A percentile compares a stretch with the other conserved stretches of the same genome.
These are phyloP conservation scores for Acanthochromis polyacanthus DNA, from an alignment of 2,113 vertebrate genomes.

Conservation along the genomic window DNA sequence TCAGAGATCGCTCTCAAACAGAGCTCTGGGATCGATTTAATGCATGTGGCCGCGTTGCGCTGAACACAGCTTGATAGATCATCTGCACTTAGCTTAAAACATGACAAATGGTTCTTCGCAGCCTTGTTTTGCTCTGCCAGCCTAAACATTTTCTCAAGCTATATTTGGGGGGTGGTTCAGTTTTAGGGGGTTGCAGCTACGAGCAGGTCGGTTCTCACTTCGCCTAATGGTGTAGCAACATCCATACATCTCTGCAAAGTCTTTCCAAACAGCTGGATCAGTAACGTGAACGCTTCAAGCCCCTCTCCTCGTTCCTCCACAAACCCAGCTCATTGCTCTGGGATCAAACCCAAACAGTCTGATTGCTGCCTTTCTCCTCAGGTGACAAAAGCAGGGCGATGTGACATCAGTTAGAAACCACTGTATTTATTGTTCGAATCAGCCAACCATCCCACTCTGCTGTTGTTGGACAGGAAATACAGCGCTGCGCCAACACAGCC, in stretches of 20 bases:
- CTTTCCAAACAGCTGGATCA: constrained; percentile 60
- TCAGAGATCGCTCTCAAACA: constrained; percentile 42
- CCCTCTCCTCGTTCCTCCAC: background rate
- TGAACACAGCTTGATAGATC: constrained; percentile 54
- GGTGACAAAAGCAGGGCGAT: constrained; percentile 68
- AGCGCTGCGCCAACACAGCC: constrained; percentile 57
- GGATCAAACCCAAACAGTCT: constrained; percentile 66
- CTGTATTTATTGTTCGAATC: constrained; percentile 82
- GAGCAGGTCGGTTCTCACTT: constrained; percentile 53
- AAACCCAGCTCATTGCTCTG: constrained; percentile 23
- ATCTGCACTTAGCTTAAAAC: constrained; percentile 57
- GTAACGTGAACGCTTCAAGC: constrained; percentile 47
- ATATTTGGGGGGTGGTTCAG: constrained; percentile 58
- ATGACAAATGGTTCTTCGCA: constrained; percentile 75
- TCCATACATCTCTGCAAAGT: constrained; percentile 46
- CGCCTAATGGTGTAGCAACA: constrained; percentile 64
- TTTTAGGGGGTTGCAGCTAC: constrained; percentile 42
- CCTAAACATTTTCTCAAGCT: constrained; percentile 79
- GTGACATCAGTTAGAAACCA: constrained; percentile 68
- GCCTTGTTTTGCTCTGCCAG: constrained; percentile 69
- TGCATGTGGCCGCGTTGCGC: constrained; percentile 22
- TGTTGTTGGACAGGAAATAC: constrained; percentile 81
- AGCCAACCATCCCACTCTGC: constrained; percentile 75
- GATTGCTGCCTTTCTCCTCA: constrained; percentile 72
- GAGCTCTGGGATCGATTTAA: constrained; percentile 21